These are phyloP conservation scores for Julus scanicus DNA, from an alignment of 2,888 invertebrate genomes.

Conservation along the genomic window DNA sequence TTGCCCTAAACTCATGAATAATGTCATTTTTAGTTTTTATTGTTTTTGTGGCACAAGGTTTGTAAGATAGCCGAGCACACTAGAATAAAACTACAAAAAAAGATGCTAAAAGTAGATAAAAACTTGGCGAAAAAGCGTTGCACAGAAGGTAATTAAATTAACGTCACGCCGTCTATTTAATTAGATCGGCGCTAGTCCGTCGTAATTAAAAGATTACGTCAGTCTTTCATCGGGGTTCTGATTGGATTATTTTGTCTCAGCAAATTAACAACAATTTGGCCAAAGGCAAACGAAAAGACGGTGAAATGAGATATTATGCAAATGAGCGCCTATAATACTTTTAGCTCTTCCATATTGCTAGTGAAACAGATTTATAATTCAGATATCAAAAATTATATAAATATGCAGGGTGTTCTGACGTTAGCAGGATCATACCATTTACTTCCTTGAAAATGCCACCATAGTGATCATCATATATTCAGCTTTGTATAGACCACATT, in stretches of 20 bases:
- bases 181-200: not conserved
- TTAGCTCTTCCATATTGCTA: not conserved
- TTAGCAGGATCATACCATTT: no score
- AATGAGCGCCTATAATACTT: not conserved
- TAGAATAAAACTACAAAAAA: not conserved
- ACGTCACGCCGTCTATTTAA: constrained; percentile 22
- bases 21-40: not conserved
- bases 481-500: no score
- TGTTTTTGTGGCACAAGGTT: not conserved
- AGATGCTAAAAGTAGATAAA: constrained; percentile 16
- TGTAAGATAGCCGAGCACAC: not conserved
- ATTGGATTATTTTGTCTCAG: not conserved
- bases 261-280: constrained; percentile 24
- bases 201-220: constrained; percentile 36
- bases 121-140: not conserved
- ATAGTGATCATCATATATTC: no score
- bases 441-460: no score
- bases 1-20: not conserved
- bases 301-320: not conserved
- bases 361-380: not conserved
- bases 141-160: not conserved
- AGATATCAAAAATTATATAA: not conserved
- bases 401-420: not conserved
- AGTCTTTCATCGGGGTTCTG: constrained; percentile 1
- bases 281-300: not conserved